Conservation (phyloP, 2,113 vertebrate genomes). For the Calonectris borealis region DNA sequence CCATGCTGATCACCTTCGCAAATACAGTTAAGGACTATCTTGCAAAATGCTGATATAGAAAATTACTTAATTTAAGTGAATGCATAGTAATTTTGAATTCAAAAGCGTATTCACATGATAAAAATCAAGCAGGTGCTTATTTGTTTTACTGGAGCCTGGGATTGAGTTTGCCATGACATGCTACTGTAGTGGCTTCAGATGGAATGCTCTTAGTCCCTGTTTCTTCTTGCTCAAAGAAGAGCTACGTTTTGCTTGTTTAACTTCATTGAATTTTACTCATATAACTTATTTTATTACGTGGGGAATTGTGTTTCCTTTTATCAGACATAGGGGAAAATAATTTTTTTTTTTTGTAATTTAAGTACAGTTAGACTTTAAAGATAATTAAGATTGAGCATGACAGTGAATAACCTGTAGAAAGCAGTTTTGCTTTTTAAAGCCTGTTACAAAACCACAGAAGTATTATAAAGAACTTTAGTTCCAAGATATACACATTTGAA, state of each 20-base stretch:
- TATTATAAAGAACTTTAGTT: neutral
- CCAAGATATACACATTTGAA: neutral
- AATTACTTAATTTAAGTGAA: neutral
- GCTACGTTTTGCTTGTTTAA: neutral
- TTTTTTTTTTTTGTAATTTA: neutral
- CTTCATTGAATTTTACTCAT: neutral
- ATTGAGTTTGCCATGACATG: neutral
- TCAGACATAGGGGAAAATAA: neutral
- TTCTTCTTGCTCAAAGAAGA: neutral
- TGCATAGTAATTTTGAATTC: neutral
- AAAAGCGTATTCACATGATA: neutral
- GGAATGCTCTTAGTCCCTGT: neutral
- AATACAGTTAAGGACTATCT: neutral
- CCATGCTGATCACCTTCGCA: neutral
- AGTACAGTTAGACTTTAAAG: neutral
- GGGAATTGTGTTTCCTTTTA: neutral
- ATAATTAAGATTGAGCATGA: neutral
- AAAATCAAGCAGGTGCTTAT: neutral
- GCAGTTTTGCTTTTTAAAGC: neutral
- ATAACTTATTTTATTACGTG: neutral
- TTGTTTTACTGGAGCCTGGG: neutral
- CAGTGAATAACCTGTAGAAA: neutral
- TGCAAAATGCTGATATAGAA: neutral
- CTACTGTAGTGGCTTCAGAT: neutral
- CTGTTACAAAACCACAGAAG: neutral